A percentile compares a stretch with the other conserved stretches of the same genome.
phyloP scores from a whole-genome alignment of 2,797 vertebrate genomes.

The Arrhamphus sclerolepis region DNA sequence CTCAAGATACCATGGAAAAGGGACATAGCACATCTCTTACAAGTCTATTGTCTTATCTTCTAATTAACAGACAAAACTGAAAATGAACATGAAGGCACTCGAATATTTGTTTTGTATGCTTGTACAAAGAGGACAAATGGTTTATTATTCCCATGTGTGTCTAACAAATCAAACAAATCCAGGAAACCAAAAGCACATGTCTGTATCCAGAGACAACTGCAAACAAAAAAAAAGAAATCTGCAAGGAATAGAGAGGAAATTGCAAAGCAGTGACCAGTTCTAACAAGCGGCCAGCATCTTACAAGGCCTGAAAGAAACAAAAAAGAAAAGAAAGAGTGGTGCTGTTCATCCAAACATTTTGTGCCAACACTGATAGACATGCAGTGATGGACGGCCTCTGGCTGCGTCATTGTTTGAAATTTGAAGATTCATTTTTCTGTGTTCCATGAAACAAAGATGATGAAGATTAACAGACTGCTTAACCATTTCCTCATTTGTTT shows the following conservation, averaged over 20 bases:
- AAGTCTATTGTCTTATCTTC: constrained; percentile 16
- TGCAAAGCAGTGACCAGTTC: constrained; percentile 36
- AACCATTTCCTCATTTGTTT: constrained; percentile 42
- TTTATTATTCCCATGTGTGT: constrained; percentile 46
- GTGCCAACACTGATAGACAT: constrained; percentile 32
- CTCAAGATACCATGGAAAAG: too few species aligned
- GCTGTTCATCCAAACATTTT: constrained; percentile 25
- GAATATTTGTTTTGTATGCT: constrained; percentile 7
- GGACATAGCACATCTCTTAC: too few species aligned
- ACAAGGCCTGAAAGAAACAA: constrained; percentile 13
- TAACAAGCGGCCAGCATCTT: constrained; percentile 24
- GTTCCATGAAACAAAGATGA: constrained; percentile 39
- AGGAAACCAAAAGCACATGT: constrained; percentile 60
- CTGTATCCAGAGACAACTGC: constrained; percentile 15
- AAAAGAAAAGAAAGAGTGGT: too few species aligned
- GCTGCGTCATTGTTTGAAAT: constrained; percentile 56
- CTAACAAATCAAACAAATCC: constrained; percentile 35
- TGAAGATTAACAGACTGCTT: constrained; percentile 23
- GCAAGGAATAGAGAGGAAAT: constrained; percentile 29
- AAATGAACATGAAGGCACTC: constrained; percentile 23
- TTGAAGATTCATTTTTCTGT: constrained; percentile 17
- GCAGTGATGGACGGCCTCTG: constrained; percentile 32
- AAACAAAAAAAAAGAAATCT: background rate
- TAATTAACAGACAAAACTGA: constrained; percentile 2
- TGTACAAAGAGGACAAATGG: constrained; percentile 32